Conservation (phyloP, 2,113 vertebrate genomes). For the Nanorana parkeri region DNA sequence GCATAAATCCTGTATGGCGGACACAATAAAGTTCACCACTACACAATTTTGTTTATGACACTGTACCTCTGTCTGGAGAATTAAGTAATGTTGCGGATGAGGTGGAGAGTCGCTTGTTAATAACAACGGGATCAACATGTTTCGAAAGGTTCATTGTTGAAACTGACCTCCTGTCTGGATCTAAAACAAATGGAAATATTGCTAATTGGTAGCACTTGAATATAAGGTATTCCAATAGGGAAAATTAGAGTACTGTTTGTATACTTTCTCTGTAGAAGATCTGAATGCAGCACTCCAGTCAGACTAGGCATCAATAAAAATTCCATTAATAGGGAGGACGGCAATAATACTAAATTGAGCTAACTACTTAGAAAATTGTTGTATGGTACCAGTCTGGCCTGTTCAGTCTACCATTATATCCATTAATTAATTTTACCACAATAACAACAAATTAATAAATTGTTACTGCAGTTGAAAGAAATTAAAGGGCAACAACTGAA, state of each 20-base stretch:
- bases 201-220: slow-evolving; percentile 76
- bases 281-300: slow-evolving; percentile 10
- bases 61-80: slow-evolving; percentile 96
- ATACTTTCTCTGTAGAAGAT: neutral
- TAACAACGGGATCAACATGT: slow-evolving; percentile 92
- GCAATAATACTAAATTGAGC: neutral
- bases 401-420: too few relatives aligned
- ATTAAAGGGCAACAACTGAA: too few relatives aligned
- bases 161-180: slow-evolving; percentile 93
- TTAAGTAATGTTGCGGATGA: slow-evolving; percentile 97
- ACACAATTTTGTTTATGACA: slow-evolving; percentile 50
- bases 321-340: neutral
- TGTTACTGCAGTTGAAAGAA: too few relatives aligned
- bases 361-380: too few relatives aligned
- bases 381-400: too few relatives aligned
- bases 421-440: too few relatives aligned
- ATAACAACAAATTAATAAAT: too few relatives aligned
- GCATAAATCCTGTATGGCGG: neutral
- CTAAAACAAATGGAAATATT: slow-evolving; percentile 83
- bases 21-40: neutral
- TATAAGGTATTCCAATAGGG: neutral
- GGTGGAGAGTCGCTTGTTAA: slow-evolving; percentile 96
- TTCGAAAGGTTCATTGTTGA: slow-evolving; percentile 99
- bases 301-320: neutral
- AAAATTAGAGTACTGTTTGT: neutral